These are phyloP conservation scores for Metaphire vulgaris DNA, from an alignment of 1,140 invertebrate genomes.

Conservation along the genomic window DNA sequence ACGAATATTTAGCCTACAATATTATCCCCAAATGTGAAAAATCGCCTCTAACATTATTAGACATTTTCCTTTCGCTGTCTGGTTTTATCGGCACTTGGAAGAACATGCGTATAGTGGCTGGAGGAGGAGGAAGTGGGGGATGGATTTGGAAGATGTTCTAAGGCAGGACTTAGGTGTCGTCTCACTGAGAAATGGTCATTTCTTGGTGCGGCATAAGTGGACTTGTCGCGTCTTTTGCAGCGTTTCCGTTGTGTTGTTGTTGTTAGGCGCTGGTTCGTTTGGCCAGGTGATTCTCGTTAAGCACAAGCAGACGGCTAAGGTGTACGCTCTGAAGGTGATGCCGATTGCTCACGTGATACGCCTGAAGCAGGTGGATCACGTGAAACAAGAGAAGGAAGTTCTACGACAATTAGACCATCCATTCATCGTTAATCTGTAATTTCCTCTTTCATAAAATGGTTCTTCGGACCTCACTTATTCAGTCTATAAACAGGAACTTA, in stretches of 20 bases:
- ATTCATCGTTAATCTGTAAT: conserved; percentile 82
- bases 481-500: no score
- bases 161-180: no score
- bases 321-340: conserved; percentile 83
- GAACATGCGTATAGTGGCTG: no score
- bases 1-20: no score
- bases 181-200: no score
- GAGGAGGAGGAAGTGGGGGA: not conserved
- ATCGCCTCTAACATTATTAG: no score
- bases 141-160: not conserved
- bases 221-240: not conserved
- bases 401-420: conserved; percentile 72
- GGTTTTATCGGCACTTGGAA: no score
- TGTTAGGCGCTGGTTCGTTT: conserved; percentile 85
- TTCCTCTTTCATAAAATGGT: no score
- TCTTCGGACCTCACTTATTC: no score
- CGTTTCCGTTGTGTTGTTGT: not conserved
- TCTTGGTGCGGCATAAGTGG: no score
- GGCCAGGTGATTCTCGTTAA: conserved; percentile 78
- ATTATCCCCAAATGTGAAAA: no score
- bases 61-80: no score
- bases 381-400: conserved; percentile 82
- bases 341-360: conserved; percentile 79
- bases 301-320: conserved; percentile 66
- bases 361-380: conserved; percentile 76